A percentile compares a stretch with the other conserved stretches of the same genome.
These are phyloP conservation scores for Tapirus terrestris DNA, from an alignment of 2,113 vertebrate genomes.

Conservation along the genomic window DNA sequence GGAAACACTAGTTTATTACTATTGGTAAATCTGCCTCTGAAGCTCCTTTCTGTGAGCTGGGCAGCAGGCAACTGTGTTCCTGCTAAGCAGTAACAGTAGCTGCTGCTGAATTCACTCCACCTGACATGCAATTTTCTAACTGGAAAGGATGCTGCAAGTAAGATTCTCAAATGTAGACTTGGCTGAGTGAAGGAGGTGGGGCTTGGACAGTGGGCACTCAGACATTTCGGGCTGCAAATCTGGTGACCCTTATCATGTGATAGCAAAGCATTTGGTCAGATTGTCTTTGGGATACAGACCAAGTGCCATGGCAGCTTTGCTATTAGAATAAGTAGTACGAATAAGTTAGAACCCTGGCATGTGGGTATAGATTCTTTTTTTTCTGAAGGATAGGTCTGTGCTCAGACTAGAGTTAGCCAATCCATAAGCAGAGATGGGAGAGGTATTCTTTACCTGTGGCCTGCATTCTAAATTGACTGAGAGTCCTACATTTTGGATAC, in stretches of 20 bases:
- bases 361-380: background rate
- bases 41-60: background rate
- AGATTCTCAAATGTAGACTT: background rate
- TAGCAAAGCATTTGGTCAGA: slow-evolving; percentile 33
- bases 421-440: background rate
- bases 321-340: background rate
- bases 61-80: background rate
- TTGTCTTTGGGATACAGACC: background rate
- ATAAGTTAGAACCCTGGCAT: background rate
- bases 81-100: background rate
- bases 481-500: background rate
- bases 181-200: background rate
- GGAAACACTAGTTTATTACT: background rate
- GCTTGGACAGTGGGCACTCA: background rate
- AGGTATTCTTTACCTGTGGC: background rate
- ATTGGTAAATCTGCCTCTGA: background rate
- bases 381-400: background rate
- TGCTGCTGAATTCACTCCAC: background rate
- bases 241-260: background rate
- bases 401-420: background rate
- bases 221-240: slow-evolving; percentile 38
- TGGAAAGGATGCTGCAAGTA: background rate
- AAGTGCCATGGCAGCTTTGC: background rate
- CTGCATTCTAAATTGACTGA: slow-evolving; percentile 8
- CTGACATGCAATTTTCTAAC: background rate